Conservation (phyloP, 2,888 invertebrate genomes). For the Unio delphinus region DNA sequence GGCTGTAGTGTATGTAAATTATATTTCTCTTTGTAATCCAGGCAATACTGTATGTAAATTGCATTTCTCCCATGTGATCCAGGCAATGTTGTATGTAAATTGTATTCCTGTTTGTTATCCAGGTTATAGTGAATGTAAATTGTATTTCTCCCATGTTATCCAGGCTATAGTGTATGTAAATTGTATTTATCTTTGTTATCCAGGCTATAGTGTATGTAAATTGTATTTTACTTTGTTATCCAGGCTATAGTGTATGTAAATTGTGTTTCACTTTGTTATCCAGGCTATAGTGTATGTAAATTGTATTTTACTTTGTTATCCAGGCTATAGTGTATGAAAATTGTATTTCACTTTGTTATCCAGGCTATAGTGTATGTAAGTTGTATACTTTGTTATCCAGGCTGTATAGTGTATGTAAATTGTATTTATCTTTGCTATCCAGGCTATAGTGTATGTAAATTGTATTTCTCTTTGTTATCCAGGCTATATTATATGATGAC, state of each 20-base stretch:
- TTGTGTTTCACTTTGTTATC: neutral
- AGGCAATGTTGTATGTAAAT: neutral
- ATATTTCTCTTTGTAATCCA: neutral
- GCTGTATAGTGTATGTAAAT: neutral
- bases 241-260: conserved; percentile 4
- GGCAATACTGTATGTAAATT: neutral
- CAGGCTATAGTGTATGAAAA: neutral
- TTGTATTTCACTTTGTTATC: conserved; percentile 6
- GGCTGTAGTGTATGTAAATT: conserved; percentile 4
- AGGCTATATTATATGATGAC: conserved; percentile 56
- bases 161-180: neutral
- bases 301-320: neutral
- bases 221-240: conserved; percentile 1
- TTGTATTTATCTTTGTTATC: conserved; percentile 3
- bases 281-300: neutral
- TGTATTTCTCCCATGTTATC: conserved; percentile 3
- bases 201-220: conserved; percentile 8
- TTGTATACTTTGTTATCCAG: conserved; percentile 5
- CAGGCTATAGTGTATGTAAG: conserved; percentile 8
- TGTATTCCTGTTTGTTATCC: conserved; percentile 5
- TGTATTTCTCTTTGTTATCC: conserved; percentile 7
- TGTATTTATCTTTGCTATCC: conserved; percentile 1
- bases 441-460: neutral
- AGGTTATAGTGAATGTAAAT: conserved; percentile 7
- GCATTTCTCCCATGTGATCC: neutral